phyloP scores from a whole-genome alignment of 2,888 invertebrate species.

The Microplitis deprimator region DNA sequence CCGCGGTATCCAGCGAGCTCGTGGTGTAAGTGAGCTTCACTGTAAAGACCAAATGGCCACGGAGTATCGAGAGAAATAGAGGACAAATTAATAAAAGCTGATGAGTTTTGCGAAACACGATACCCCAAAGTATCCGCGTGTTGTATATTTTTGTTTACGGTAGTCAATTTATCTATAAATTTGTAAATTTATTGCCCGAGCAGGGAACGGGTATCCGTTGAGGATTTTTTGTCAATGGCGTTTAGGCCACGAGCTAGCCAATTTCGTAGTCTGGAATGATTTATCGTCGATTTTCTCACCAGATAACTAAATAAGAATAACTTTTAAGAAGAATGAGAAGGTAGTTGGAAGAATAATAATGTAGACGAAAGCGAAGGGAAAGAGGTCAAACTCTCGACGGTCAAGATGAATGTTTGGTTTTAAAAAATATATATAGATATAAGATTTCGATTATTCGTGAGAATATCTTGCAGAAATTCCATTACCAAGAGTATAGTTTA shows the following conservation, averaged over 20 bases:
- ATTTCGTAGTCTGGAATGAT: not conserved
- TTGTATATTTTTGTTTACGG: not conserved
- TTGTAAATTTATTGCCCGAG: not conserved
- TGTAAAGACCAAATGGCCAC: not conserved
- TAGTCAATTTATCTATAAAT: slow-evolving; percentile 1
- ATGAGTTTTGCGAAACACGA: not conserved
- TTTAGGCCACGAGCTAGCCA: not conserved
- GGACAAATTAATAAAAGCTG: slow-evolving; percentile 1
- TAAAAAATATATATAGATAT: not conserved
- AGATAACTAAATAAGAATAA: not conserved
- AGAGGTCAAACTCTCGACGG: slow-evolving; percentile 10
- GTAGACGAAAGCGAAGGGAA: not conserved
- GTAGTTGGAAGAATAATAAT: not conserved
- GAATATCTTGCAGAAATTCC: slow-evolving; percentile 30
- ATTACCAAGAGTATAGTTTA: slow-evolving; percentile 26
- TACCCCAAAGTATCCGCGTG: not conserved
- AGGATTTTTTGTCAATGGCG: not conserved
- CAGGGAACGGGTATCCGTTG: not conserved
- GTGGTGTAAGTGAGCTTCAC: no score
- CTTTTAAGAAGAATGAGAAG: not conserved
- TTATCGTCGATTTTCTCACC: not conserved
- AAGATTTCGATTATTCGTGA: slow-evolving; percentile 32
- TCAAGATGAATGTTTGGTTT: slow-evolving; percentile 1
- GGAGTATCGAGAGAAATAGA: not conserved
- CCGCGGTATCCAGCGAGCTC: not conserved